These are phyloP conservation scores for Aleiodes sp. DNA, from an alignment of 1,140 invertebrate species.

Conservation along the genomic window DNA sequence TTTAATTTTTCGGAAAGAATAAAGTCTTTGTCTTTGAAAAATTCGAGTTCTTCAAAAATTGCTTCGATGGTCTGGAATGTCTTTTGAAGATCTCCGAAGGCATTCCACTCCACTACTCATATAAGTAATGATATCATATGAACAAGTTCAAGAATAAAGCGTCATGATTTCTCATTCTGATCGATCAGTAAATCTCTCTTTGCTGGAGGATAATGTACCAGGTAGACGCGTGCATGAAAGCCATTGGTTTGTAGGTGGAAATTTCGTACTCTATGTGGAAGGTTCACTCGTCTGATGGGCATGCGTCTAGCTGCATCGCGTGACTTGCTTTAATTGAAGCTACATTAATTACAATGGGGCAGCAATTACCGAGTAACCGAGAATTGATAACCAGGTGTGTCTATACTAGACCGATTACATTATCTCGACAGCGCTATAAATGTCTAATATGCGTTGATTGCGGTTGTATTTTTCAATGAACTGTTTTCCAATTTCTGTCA, in stretches of 20 bases:
- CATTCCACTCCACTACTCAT: too few relatives aligned
- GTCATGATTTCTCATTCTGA: not conserved
- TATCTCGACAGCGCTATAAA: slow-evolving; percentile 47
- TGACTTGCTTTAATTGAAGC: slow-evolving; percentile 47
- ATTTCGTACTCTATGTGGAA: slow-evolving; percentile 1
- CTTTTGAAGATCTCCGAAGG: too few relatives aligned
- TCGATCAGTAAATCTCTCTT: not conserved
- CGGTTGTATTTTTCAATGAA: slow-evolving; percentile 30
- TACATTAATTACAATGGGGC: slow-evolving; percentile 55
- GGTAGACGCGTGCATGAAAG: not conserved
- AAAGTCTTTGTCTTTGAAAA: too few relatives aligned
- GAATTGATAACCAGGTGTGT: slow-evolving; percentile 46
- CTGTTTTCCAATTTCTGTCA: not conserved
- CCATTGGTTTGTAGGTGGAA: not conserved
- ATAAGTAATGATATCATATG: too few relatives aligned
- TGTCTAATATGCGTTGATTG: not conserved
- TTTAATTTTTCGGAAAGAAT: too few relatives aligned
- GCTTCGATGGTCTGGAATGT: too few relatives aligned
- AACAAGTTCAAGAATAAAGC: too few relatives aligned
- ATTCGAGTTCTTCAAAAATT: too few relatives aligned
- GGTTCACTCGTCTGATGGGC: not conserved
- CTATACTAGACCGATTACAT: slow-evolving; percentile 49
- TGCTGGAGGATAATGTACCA: not conserved
- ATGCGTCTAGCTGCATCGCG: slow-evolving; percentile 6
- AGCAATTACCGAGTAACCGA: slow-evolving; percentile 52